A percentile compares a stretch with the other conserved stretches of the same genome.
Conservation (phyloP, 2,797 vertebrate genomes). For the Oreonectes daqikongensis region DNA sequence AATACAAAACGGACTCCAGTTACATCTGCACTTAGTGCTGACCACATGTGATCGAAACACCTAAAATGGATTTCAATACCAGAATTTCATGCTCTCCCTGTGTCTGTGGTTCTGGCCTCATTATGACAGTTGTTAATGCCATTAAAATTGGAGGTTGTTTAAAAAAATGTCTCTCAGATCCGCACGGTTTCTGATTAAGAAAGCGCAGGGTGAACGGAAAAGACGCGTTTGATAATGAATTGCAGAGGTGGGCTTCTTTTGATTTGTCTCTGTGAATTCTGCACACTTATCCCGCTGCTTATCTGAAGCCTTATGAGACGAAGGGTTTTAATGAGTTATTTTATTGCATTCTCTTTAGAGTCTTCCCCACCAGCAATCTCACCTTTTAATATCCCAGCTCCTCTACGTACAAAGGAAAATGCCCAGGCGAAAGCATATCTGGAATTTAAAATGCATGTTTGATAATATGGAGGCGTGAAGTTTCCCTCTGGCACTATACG, state of each 20-base stretch:
- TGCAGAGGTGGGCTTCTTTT: conserved; percentile 60
- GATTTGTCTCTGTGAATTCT: conserved; percentile 62
- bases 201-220: conserved; percentile 37
- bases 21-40: background rate
- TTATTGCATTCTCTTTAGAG: conserved; percentile 67
- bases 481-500: background rate
- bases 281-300: conserved; percentile 63
- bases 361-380: conserved; percentile 60
- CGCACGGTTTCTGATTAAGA: conserved; percentile 55
- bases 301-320: conserved; percentile 68
- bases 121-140: conserved; percentile 23
- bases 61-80: background rate
- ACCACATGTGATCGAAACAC: background rate
- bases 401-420: conserved; percentile 55
- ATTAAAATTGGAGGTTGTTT: conserved; percentile 54
- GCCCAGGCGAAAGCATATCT: conserved; percentile 53
- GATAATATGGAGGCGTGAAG: conserved; percentile 20
- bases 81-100: background rate
- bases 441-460: conserved; percentile 49
- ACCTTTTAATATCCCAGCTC: conserved; percentile 69
- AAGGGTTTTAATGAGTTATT: conserved; percentile 76
- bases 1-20: background rate
- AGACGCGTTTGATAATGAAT: conserved; percentile 59
- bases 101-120: background rate
- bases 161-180: conserved; percentile 51